Percentiles rank a stretch among this genome's conserved stretches.
Evolutionary conservation across 2,797 vertebrate genomes (phyloP).

Genomic region (Sarcoramphus papa): DNA sequence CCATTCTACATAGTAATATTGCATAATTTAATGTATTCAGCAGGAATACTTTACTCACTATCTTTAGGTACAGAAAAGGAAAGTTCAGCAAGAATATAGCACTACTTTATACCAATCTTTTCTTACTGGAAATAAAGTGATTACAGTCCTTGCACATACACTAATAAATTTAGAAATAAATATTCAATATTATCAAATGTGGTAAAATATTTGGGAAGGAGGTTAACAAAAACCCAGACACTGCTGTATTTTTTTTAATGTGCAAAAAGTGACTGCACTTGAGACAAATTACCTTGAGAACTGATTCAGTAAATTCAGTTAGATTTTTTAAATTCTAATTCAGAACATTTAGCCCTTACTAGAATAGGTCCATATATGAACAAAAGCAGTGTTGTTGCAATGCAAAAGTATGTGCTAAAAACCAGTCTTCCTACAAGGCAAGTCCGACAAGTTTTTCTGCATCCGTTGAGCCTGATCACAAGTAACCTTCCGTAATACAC

Average conservation of each 20-base stretch:
- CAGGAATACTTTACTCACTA: neutral
- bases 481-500: neutral
- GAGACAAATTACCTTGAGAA: neutral
- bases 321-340: neutral
- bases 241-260: neutral
- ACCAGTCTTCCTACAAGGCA: neutral
- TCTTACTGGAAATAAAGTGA: neutral
- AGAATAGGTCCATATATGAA: neutral
- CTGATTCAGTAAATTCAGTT: neutral
- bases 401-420: neutral
- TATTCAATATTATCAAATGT: neutral
- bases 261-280: neutral
- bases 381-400: rapidly evolving
- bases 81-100: neutral
- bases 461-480: neutral
- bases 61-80: neutral
- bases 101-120: neutral
- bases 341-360: neutral
- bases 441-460: neutral
- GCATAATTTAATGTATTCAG: neutral
- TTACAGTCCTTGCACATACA: neutral
- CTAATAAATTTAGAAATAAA: neutral
- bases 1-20: neutral
- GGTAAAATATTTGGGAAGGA: neutral
- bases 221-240: neutral